These are phyloP conservation scores for Gnathonemus echidnorhynchus DNA, from an alignment of 2,113 vertebrate genomes.

Conservation along the genomic window DNA sequence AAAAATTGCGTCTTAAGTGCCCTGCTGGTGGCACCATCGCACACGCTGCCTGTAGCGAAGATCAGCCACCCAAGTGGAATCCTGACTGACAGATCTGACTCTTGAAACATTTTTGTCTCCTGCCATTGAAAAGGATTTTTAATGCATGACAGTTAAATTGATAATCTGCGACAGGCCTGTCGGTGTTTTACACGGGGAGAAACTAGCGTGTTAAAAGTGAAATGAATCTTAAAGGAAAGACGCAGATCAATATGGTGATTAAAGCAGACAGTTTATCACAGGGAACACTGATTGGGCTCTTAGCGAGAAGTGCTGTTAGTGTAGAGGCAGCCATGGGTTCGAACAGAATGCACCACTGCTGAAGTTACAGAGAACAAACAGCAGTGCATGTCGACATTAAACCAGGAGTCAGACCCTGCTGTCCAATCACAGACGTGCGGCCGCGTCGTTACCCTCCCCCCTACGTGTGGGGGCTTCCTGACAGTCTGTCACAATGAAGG, in stretches of 20 bases:
- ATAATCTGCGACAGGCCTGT: not conserved
- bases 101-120: not conserved
- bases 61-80: not conserved
- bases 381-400: not conserved
- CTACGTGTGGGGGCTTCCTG: not conserved
- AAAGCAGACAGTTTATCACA: not conserved
- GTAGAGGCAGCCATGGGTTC: not conserved
- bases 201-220: not conserved
- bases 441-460: not conserved
- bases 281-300: not conserved
- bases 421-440: not conserved
- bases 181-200: not conserved
- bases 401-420: not conserved
- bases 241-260: not conserved
- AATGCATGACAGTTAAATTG: not conserved
- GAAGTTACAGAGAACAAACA: not conserved
- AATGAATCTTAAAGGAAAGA: not conserved
- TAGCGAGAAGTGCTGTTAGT: not conserved
- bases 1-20: constrained; percentile 25
- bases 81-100: not conserved
- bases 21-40: constrained; percentile 33
- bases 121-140: not conserved
- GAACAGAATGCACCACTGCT: not conserved
- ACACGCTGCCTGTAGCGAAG: constrained; percentile 19
- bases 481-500: constrained; percentile 5